A percentile compares a stretch with the other conserved stretches of the same genome.
Conservation (phyloP, 1,140 invertebrate species). For the Camponotus pennsylvanicus region DNA sequence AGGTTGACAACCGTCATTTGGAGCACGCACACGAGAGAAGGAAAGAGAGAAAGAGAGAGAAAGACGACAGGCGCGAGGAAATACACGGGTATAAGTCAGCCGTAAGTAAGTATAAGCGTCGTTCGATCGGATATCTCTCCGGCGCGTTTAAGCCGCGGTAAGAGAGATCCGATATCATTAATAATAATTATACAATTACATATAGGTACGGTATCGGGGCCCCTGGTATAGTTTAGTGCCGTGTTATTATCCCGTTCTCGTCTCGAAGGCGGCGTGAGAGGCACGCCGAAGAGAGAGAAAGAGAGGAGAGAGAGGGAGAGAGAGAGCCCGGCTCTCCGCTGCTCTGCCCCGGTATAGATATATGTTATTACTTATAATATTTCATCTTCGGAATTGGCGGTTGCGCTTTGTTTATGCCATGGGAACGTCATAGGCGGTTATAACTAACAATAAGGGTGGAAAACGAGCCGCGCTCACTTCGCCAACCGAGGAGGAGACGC, state of each 20-base stretch:
- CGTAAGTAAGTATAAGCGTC: slow-evolving; percentile 55
- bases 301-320: slow-evolving; percentile 39
- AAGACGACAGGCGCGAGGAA: slow-evolving; percentile 48
- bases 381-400: slow-evolving; percentile 86
- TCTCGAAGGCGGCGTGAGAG: slow-evolving; percentile 63
- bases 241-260: slow-evolving; percentile 85
- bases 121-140: slow-evolving; percentile 72
- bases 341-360: slow-evolving; percentile 80
- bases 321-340: slow-evolving; percentile 30
- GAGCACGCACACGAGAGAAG: slow-evolving; percentile 21
- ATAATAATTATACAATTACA: slow-evolving; percentile 88
- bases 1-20: slow-evolving; percentile 53
- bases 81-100: slow-evolving; percentile 59
- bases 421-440: slow-evolving; percentile 82
- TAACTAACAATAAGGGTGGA: slow-evolving; percentile 79
- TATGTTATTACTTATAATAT: slow-evolving; percentile 87
- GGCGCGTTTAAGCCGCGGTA: slow-evolving; percentile 80
- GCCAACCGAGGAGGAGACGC: background rate
- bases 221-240: slow-evolving; percentile 85
- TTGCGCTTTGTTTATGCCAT: slow-evolving; percentile 87
- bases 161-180: slow-evolving; percentile 86
- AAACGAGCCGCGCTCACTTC: slow-evolving; percentile 64
- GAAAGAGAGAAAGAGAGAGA: slow-evolving; percentile 50
- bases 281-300: slow-evolving; percentile 50
- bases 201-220: slow-evolving; percentile 84